Percentiles rank a stretch among this genome's conserved stretches.
These are phyloP conservation scores for Vultur gryphus DNA, from an alignment of 2,797 vertebrate genomes.

Conservation along the genomic window DNA sequence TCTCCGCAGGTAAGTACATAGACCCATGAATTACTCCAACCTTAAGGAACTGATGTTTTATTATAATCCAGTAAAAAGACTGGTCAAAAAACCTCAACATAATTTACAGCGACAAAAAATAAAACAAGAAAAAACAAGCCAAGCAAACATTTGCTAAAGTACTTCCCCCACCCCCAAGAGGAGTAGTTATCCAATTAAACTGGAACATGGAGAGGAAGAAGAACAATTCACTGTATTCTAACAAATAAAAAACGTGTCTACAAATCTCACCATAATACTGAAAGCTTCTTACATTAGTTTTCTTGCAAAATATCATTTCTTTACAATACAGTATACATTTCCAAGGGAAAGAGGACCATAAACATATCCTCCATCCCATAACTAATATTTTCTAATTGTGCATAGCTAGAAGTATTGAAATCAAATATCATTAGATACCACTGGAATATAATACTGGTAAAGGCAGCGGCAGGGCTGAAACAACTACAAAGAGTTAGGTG, in stretches of 20 bases:
- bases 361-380: conserved; percentile 19
- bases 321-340: conserved; percentile 79
- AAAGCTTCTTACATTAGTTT: conserved; percentile 77
- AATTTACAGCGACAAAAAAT: conserved; percentile 75
- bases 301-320: conserved; percentile 77
- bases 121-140: conserved; percentile 45
- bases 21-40: conserved; percentile 8
- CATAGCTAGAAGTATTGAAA: conserved; percentile 76
- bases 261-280: conserved; percentile 76
- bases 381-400: conserved; percentile 77
- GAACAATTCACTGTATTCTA: conserved; percentile 33
- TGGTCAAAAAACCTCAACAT: conserved; percentile 58
- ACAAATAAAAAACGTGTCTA: conserved; percentile 66
- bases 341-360: conserved; percentile 9
- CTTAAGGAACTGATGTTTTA: conserved; percentile 29
- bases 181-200: conserved; percentile 40
- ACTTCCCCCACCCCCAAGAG: neutral
- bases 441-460: conserved; percentile 78
- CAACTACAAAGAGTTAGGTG: conserved; percentile 57
- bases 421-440: conserved; percentile 74
- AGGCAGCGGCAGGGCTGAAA: conserved; percentile 57
- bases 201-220: conserved; percentile 8
- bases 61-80: conserved; percentile 44
- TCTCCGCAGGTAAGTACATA: neutral
- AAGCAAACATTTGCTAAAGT: conserved; percentile 43